Conservation (phyloP, 2,888 invertebrate genomes). For the Watsonalla binaria region DNA sequence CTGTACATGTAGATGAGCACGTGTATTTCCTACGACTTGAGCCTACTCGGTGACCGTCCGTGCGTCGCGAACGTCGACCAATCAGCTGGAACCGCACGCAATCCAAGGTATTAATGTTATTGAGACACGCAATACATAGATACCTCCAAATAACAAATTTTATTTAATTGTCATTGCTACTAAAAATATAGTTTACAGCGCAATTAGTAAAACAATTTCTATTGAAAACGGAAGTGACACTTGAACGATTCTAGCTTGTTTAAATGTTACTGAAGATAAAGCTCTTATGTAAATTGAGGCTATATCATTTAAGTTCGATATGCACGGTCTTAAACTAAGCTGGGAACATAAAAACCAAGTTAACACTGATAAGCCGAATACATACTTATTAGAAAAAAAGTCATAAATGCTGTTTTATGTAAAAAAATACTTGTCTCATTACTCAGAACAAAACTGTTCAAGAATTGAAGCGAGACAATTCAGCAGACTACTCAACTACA, state of each 20-base stretch:
- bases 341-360: conserved; percentile 45
- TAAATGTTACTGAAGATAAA: too few species aligned
- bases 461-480: conserved; percentile 16
- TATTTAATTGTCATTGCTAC: conserved; percentile 32
- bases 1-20: conserved; percentile 40
- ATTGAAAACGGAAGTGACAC: too few species aligned
- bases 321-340: too few species aligned
- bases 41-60: conserved; percentile 31
- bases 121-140: conserved; percentile 39
- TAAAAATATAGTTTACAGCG: not conserved
- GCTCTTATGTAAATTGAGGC: too few species aligned
- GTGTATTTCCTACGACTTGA: conserved; percentile 29
- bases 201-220: too few species aligned
- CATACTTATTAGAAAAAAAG: conserved; percentile 30
- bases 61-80: conserved; percentile 31
- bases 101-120: conserved; percentile 37
- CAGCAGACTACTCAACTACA: conserved; percentile 15
- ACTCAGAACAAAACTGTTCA: conserved; percentile 11
- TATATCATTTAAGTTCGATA: too few species aligned
- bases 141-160: conserved; percentile 35
- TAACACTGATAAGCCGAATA: conserved; percentile 42
- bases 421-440: conserved; percentile 27
- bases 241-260: too few species aligned
- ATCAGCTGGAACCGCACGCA: conserved; percentile 55
- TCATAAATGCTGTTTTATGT: conserved; percentile 38